Evolutionary conservation across 2,113 vertebrate genomes (phyloP), one percentile per base, ranked within the genome.

Genomic region (Hyaena hyaena): DNA sequence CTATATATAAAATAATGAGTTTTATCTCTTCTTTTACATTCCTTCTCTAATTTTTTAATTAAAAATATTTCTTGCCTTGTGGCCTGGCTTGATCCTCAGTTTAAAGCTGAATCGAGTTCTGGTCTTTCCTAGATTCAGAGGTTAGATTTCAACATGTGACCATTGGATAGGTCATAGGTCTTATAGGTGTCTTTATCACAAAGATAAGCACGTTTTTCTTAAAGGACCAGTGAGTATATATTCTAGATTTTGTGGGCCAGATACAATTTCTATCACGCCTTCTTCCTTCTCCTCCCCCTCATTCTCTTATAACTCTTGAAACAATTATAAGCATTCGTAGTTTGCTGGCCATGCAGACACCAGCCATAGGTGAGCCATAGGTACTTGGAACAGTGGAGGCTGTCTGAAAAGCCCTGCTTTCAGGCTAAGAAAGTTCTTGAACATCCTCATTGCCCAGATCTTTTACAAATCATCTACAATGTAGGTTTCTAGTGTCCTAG

Each of bases 41-140:
- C 7, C 8, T 17, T 19, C 2, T 43, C 66, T 16, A 10, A 12
- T 39, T 82, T 82, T 14, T 73, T 68, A 68, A 35, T 71, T 55
- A 74, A 74, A 87, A 14, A 8, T 28, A 4, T 7, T 15, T 85
- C 33, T 83, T 66, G 21, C 26, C 10, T 74, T 55, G n/a, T 53
- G 21, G 26, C 23, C 68, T 39, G 35, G 6, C 23, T 4, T 14
- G 10, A 2, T 8, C 15, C 7, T 90, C 7, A 7, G 14, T 33
- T 69, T 61, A 58, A 3, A 4, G 3, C 28, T 61, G 58, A 28
- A 1, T 7, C 5, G 28, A 66, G 21, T 1, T 1, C 7, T n/a
- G 69, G 50, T 7, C 14, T 4, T 28, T 69, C 23, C 24, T 35
- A 17, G 24, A 68, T 33, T 73, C 31, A 17, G 19, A 61, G 76